A percentile compares a stretch with the other conserved stretches of the same genome.
phyloP scores from a whole-genome alignment of 2,113 vertebrate genomes.

The Physeter macrocephalus region DNA sequence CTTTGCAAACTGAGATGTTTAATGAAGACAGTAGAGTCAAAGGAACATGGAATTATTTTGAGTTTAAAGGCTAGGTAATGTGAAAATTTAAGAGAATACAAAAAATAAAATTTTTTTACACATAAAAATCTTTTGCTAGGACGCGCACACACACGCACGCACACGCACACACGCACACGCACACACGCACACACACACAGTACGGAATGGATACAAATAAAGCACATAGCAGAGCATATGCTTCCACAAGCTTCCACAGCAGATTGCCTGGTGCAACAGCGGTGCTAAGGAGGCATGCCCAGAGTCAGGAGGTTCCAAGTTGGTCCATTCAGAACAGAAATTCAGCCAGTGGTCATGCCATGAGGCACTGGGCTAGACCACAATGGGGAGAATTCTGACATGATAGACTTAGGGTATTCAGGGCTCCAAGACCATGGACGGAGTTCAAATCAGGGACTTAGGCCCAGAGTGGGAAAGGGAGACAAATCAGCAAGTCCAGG shows the following conservation, averaged over 20 bases:
- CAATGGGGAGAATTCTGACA: background rate
- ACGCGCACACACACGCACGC: accelerated
- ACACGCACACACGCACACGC: background rate
- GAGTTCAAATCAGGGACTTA: background rate
- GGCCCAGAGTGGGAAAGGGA: background rate
- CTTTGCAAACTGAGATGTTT: background rate
- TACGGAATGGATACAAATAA: background rate
- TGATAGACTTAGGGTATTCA: background rate
- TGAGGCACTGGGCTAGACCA: background rate
- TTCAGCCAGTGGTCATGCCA: background rate
- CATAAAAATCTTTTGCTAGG: background rate
- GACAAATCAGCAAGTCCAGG: background rate
- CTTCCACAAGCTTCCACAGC: background rate
- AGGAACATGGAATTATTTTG: background rate
- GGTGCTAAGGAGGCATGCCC: background rate
- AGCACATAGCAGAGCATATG: background rate
- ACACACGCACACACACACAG: background rate
- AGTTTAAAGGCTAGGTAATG: background rate
- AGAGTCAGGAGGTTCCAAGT: background rate
- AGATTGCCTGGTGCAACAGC: background rate
- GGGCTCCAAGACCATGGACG: background rate
- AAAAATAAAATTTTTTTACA: background rate
- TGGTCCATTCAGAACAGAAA: background rate
- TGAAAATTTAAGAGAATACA: background rate
- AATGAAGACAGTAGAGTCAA: background rate